Evolutionary conservation across 2,888 invertebrate genomes (phyloP).

Genomic region (Diplazon laetatorius): DNA sequence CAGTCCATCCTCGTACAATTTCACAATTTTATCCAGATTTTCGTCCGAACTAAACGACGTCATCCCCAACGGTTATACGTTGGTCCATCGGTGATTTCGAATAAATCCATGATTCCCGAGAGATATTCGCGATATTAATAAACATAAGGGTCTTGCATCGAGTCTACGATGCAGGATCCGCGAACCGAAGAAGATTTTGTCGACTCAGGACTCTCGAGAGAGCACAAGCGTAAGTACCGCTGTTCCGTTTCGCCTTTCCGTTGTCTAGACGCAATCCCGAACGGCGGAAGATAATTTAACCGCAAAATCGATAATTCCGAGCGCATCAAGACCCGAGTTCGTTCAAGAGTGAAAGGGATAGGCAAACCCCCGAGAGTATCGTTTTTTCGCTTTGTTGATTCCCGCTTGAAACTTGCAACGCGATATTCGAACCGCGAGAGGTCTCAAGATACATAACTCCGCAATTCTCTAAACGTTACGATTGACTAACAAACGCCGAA

Average conservation of each 20-base stretch:
- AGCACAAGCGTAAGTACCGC: constrained; percentile 10
- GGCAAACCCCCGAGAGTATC: constrained; percentile 6
- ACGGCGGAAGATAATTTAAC: constrained; percentile 62
- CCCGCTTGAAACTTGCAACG: constrained; percentile 8
- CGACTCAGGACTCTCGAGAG: constrained; percentile 57
- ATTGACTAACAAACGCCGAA: background rate
- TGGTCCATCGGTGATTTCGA: background rate
- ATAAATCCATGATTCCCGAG: constrained; percentile 2
- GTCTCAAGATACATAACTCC: constrained; percentile 29
- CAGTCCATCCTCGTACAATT: background rate
- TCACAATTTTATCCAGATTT: constrained; percentile 8
- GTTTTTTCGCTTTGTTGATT: constrained; percentile 37
- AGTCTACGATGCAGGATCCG: background rate
- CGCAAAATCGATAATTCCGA: constrained; percentile 62
- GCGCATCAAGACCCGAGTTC: constrained; percentile 10
- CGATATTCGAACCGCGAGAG: constrained; percentile 28
- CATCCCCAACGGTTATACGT: constrained; percentile 13
- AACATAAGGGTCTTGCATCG: background rate
- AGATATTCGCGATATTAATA: background rate
- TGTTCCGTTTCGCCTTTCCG: background rate
- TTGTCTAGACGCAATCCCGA: constrained; percentile 24
- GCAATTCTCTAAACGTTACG: constrained; percentile 5
- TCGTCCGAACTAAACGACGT: background rate
- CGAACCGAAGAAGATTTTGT: constrained; percentile 24
- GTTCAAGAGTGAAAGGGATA: constrained; percentile 15